A percentile compares a stretch with the other conserved stretches of the same genome.
These are phyloP conservation scores for Ascidia mentula DNA, from an alignment of 23 tunicate genomes.

Conservation along the genomic window DNA sequence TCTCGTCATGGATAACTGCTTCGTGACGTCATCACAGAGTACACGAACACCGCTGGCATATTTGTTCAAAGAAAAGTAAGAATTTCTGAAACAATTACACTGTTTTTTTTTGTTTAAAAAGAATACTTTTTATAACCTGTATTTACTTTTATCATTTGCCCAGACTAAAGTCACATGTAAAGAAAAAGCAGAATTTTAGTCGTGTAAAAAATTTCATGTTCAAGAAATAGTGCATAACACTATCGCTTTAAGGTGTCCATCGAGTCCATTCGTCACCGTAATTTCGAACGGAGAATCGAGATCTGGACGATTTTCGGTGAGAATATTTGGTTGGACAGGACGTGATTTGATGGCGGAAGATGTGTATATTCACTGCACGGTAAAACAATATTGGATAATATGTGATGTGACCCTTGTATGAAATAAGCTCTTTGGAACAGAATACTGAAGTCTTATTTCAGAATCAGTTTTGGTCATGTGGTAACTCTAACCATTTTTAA, in stretches of 20 bases:
- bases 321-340: constrained; percentile 78
- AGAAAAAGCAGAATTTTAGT: no score
- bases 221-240: no score
- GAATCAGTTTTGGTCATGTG: not conserved
- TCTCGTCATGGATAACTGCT: constrained; percentile 80
- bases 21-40: constrained; percentile 67
- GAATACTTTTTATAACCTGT: no score
- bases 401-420: not conserved
- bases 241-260: constrained; percentile 81
- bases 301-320: constrained; percentile 54
- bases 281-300: constrained; percentile 60
- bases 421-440: not conserved
- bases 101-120: no score
- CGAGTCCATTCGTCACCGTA: constrained; percentile 52
- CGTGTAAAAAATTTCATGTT: no score
- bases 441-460: not conserved
- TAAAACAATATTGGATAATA: constrained; percentile 9
- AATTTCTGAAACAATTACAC: not conserved
- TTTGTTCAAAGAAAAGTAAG: constrained; percentile 28
- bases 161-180: no score
- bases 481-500: no score
- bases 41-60: constrained; percentile 31
- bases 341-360: constrained; percentile 20
- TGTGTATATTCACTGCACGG: constrained; percentile 74
- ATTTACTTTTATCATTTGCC: no score